phyloP scores from a whole-genome alignment of 1,140 invertebrate genomes.

The Doryteuthis pealeii region DNA sequence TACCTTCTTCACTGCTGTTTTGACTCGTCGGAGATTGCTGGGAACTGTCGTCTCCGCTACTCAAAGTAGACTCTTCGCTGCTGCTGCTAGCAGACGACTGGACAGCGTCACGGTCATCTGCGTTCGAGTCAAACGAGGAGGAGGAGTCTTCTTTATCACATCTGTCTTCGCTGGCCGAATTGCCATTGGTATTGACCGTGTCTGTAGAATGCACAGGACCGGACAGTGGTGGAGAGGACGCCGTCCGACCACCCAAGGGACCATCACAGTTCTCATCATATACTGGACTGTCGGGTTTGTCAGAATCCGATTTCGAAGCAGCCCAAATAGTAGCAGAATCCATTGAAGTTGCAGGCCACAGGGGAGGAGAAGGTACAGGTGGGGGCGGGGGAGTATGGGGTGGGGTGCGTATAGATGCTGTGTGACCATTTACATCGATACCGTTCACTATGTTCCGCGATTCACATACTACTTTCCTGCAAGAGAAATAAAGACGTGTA shows the following conservation, averaged over 20 bases:
- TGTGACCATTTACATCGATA: conserved; percentile 42
- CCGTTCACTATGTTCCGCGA: conserved; percentile 49
- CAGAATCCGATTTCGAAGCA: not conserved
- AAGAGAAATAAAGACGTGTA: conserved; percentile 21
- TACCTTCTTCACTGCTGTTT: not conserved
- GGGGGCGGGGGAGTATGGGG: conserved; percentile 14
- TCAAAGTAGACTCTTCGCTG: not conserved
- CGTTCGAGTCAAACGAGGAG: not conserved
- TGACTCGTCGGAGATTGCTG: not conserved
- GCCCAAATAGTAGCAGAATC: conserved; percentile 9
- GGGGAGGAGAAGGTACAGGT: conserved; percentile 18
- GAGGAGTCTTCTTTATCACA: conserved; percentile 6
- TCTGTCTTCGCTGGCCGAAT: not conserved
- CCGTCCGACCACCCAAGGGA: not conserved
- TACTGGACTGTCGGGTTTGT: conserved; percentile 9
- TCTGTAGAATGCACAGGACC: not conserved
- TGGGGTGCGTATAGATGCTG: conserved; percentile 5
- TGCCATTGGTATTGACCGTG: not conserved
- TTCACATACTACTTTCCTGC: conserved; percentile 50
- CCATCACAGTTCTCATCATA: conserved; percentile 8
- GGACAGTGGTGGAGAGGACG: not conserved
- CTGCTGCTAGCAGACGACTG: not conserved
- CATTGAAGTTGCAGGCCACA: not conserved
- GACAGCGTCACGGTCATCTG: not conserved
- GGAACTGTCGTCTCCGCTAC: not conserved